Conservation (phyloP, 64 coral and sea anemone genomes). For the Pachyseris speciosa region DNA sequence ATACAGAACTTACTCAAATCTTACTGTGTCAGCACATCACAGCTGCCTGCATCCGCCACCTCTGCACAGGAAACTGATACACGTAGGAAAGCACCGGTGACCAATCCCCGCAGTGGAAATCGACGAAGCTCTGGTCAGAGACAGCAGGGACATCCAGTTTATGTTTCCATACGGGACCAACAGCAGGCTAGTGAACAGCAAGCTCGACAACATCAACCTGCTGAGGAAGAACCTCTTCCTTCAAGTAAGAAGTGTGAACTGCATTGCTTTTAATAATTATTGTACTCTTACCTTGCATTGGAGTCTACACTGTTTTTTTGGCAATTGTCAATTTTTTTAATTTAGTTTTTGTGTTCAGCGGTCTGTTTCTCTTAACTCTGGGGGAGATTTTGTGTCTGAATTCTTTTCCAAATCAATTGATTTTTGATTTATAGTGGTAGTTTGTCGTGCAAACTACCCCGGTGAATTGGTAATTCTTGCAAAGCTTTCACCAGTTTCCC, state of each 20-base stretch:
- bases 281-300: too few species aligned
- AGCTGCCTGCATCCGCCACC: neutral
- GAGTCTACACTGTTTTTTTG: neutral
- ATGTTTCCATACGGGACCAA: constrained; percentile 80
- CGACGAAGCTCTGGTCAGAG: constrained; percentile 10
- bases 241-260: constrained; percentile 72
- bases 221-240: constrained; percentile 70
- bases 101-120: neutral
- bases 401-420: too few species aligned
- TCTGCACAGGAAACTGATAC: neutral
- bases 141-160: constrained; percentile 70
- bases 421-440: too few species aligned
- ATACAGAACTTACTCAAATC: neutral
- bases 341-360: too few species aligned
- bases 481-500: too few species aligned
- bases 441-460: too few species aligned
- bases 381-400: too few species aligned
- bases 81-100: neutral
- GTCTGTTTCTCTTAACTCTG: too few species aligned
- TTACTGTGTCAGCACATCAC: neutral
- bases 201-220: neutral
- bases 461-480: too few species aligned
- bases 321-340: neutral
- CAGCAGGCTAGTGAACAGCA: constrained; percentile 57
- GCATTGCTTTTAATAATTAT: too few species aligned